phyloP scores from a whole-genome alignment of 1,140 invertebrate genomes.

The Amyelois transitella region DNA sequence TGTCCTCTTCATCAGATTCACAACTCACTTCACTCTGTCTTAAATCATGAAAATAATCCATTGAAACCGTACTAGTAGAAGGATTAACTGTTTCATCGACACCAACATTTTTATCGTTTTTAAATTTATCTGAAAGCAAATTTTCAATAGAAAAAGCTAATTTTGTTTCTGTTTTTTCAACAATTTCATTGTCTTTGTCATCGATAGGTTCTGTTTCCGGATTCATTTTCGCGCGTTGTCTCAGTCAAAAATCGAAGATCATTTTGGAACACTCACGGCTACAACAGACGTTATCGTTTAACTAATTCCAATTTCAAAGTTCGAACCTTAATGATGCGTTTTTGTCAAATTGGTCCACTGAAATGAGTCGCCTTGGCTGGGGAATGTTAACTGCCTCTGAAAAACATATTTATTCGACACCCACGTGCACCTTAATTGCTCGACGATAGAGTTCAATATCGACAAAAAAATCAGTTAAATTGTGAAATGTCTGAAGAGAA shows the following conservation, averaged over 20 bases:
- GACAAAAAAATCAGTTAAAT: slow-evolving; percentile 17
- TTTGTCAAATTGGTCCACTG: slow-evolving; percentile 64
- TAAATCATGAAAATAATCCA: slow-evolving; percentile 25
- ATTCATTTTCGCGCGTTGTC: slow-evolving; percentile 22
- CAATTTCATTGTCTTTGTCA: slow-evolving; percentile 23
- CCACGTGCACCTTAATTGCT: slow-evolving; percentile 13
- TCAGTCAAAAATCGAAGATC: slow-evolving; percentile 6
- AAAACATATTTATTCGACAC: slow-evolving; percentile 29
- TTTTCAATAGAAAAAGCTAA: slow-evolving; percentile 60
- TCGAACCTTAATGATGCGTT: slow-evolving; percentile 63
- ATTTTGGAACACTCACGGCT: background rate
- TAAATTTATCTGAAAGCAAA: slow-evolving; percentile 56
- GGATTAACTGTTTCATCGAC: slow-evolving; percentile 11
- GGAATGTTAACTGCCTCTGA: slow-evolving; percentile 57
- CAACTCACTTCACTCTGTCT: slow-evolving; percentile 15
- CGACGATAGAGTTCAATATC: slow-evolving; percentile 28
- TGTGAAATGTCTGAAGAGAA: slow-evolving; percentile 41
- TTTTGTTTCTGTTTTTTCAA: slow-evolving; percentile 41
- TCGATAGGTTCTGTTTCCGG: slow-evolving; percentile 26
- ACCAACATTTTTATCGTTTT: slow-evolving; percentile 3
- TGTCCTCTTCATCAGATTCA: slow-evolving; percentile 43
- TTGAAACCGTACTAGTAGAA: slow-evolving; percentile 23
- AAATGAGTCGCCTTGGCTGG: slow-evolving; percentile 40
- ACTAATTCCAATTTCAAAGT: slow-evolving; percentile 46
- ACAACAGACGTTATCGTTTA: slow-evolving; percentile 41